These are phyloP conservation scores for Cyanocitta stelleri DNA, from an alignment of 2,113 vertebrate species.

Conservation along the genomic window DNA sequence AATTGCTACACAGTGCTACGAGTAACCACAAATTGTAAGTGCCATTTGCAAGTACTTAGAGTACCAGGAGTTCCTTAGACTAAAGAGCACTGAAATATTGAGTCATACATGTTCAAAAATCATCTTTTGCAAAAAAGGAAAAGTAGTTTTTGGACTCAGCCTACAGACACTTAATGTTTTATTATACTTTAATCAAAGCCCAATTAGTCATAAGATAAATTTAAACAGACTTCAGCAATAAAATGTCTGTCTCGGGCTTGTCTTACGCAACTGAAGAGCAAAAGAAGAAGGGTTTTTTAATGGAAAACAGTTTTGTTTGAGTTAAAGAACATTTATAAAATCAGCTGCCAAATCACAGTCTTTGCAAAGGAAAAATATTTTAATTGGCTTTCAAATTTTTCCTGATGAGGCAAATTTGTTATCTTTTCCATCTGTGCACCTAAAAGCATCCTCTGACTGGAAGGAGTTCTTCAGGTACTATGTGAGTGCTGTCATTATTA, in stretches of 20 bases:
- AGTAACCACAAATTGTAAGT: background rate
- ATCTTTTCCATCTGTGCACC: constrained; percentile 24
- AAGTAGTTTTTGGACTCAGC: background rate
- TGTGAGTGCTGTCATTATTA: background rate
- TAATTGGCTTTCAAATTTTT: constrained; percentile 51
- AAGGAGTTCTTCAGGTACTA: background rate
- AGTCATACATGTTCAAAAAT: background rate
- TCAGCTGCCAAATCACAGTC: constrained; percentile 51
- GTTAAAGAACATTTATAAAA: constrained; percentile 44
- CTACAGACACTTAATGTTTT: constrained; percentile 9
- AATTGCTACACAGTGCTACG: background rate
- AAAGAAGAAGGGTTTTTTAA: background rate
- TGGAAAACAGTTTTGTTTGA: constrained; percentile 54
- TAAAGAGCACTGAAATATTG: background rate
- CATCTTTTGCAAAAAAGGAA: background rate
- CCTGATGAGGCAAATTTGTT: constrained; percentile 10
- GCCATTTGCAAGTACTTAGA: background rate
- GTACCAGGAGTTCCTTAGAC: background rate
- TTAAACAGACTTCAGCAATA: constrained; percentile 49
- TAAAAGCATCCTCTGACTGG: background rate
- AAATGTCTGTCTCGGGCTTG: background rate
- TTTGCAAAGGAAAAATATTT: constrained; percentile 55
- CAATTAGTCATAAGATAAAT: constrained; percentile 42
- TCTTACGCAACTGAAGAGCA: constrained; percentile 21
- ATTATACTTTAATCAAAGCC: constrained; percentile 40